Base-by-base conservation (phyloP, 2,113 vertebrate genomes). In the Hippocampus barbouri region DNA sequence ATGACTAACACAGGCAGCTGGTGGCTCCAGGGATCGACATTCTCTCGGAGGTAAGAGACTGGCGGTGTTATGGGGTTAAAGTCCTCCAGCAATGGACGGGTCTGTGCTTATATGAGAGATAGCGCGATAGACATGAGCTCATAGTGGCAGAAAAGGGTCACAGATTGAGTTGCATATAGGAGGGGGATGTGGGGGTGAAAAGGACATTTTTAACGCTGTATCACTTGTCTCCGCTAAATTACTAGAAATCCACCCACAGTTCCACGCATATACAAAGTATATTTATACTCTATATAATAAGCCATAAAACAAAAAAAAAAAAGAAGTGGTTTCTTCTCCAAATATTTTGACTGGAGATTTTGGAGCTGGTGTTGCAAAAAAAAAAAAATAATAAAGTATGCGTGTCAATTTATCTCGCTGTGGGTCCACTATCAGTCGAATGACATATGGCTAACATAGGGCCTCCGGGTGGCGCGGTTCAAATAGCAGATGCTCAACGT, bases 181-280 rank as follows among this genome's bases (percentile, higher is more conserved):
- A 76, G 68, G 15, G 66, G 47, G 34, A 73, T 66, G 16, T 5
- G 62, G 38, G 62, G 81, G 75, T 77, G 71, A 70, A 85, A 78
- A 67, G 72, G 67, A 66, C 75, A 66, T 77, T 74, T 59, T 59
- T 18, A 25, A 25, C 38, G 49, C 2, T 47, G 53, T 57, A 43
- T 71, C 60, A 25, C 34, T 38, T 77, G 74, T 73, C 61, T 56
- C 41, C 14, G 4, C 9, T 8, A 59, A 53, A 41, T 27, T 38
- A 45, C 1, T 2, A 54, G n/a, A 73, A 43, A 51, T 45, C 8
- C 20, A 51, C 7, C 3, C 21, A 23, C 21, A 23, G 5, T 27
- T 66, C 40, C 40, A 23, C 12, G 63, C 63, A 41, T n/a, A 25
- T 23, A 25, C 2, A 43, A 21, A 8, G 63, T 47, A 47, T 25